Evolutionary conservation across 2,113 vertebrate species (phyloP), one percentile per base, ranked within the genome.

Genomic region (Sclerurus mexicanus): DNA sequence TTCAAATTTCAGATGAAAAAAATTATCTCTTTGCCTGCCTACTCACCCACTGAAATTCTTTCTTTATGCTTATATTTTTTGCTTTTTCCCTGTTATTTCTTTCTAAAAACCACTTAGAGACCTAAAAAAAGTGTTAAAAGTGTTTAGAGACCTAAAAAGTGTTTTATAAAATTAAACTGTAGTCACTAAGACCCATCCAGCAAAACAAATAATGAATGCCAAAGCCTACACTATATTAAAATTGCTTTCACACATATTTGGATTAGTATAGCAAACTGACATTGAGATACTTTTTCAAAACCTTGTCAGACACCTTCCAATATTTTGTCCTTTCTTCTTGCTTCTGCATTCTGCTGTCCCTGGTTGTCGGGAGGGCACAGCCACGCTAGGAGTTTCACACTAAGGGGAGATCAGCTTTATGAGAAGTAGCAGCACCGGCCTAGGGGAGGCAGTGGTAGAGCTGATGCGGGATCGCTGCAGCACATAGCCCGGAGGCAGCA

Each of bases 1-100:
- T 93, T 94, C 39, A 88, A 71, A 77, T 90, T 91, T 95, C 14
- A 59, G 55, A 24, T 55, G 63, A 90, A 90, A 94, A 94, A 93
- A 69, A 47, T 5, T 53, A 25, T 79, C 37, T 76, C 39, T 66
- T 80, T 88, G 12, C 42, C 59, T 77, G 30, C 78, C 55, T 80
- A 63, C 82, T 74, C 67, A 90, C 4, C 23, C 59, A 55, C 47
- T 37, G 33, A 47, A 91, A 76, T 53, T 88, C 55, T 90, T 88
- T 53, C 49, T 67, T 39, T 67, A 4, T 47, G 40, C 7, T 40
- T 69, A 8, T 16, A 20, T 10, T 52, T 79, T 85, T 64, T 27
- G 8, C 11, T 71, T 75, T 64, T 6, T 0, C 12, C 18, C 31
- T 73, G 5, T 63, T 81, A 44, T 66, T 95, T 93, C 82, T 77